A percentile compares a stretch with the other conserved stretches of the same genome.
phyloP scores from a whole-genome alignment of 2,113 vertebrate genomes.

The Amphiprion percula region DNA sequence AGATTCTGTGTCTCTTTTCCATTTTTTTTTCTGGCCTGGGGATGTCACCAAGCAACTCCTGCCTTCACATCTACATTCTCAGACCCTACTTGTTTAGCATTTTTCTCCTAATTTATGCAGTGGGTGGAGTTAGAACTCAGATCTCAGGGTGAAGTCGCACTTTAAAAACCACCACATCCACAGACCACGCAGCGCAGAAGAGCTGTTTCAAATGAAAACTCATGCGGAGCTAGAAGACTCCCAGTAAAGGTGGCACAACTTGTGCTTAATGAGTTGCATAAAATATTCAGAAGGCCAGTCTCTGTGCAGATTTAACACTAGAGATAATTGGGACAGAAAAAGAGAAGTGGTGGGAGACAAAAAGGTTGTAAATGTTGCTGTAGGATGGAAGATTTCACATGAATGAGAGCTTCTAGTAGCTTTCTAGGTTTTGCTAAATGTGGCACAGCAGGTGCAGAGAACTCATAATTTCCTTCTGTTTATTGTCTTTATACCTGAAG shows the following conservation, averaged over 20 bases:
- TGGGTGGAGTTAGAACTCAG: no score
- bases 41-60: no score
- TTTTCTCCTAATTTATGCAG: no score
- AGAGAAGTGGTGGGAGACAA: slow-evolving; percentile 24
- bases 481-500: slow-evolving; percentile 8
- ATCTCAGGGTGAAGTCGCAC: no score
- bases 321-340: slow-evolving; percentile 69
- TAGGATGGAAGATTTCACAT: not conserved
- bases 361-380: slow-evolving; percentile 32
- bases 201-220: slow-evolving; percentile 35
- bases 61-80: no score
- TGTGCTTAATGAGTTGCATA: slow-evolving; percentile 57
- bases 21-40: no score
- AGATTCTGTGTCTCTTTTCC: no score
- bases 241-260: slow-evolving; percentile 40
- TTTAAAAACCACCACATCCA: slow-evolving; percentile 26
- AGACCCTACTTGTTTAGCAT: no score
- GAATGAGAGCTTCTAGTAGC: not conserved
- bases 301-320: slow-evolving; percentile 55
- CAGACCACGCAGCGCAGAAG: slow-evolving; percentile 11
- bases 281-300: slow-evolving; percentile 69
- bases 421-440: not conserved
- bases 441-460: not conserved
- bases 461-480: not conserved
- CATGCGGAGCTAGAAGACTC: slow-evolving; percentile 19